Percentiles rank a stretch among this genome's conserved stretches.
These are phyloP conservation scores for Phasianus colchicus DNA, from an alignment of 2,113 vertebrate genomes.

Conservation along the genomic window DNA sequence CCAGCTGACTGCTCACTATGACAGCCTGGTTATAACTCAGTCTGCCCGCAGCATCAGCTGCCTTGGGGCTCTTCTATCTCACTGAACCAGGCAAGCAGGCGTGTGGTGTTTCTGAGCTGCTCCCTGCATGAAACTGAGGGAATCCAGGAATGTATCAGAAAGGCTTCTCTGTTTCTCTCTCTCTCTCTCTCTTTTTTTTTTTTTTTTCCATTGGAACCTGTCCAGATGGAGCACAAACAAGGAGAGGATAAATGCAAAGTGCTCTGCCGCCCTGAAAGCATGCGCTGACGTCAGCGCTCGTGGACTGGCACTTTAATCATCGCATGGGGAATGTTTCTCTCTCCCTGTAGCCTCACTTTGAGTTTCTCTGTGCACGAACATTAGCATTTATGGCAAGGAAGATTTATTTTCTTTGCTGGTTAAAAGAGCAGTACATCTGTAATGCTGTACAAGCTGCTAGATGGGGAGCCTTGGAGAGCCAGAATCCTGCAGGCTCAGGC, in stretches of 20 bases:
- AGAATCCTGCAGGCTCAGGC: not conserved
- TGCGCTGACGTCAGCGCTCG: slow-evolving; percentile 59
- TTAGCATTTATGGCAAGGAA: slow-evolving; percentile 54
- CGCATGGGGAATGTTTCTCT: slow-evolving; percentile 23
- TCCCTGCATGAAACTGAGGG: not conserved
- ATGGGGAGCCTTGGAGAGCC: not conserved
- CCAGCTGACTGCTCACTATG: slow-evolving; percentile 22
- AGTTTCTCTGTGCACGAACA: slow-evolving; percentile 26
- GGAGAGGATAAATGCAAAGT: slow-evolving; percentile 61
- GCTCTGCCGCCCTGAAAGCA: slow-evolving; percentile 52
- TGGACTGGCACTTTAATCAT: slow-evolving; percentile 61
- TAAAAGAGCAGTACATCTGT: not conserved
- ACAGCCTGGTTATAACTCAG: slow-evolving; percentile 30
- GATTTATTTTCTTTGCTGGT: slow-evolving; percentile 34
- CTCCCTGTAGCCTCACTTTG: slow-evolving; percentile 35
- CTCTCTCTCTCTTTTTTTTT: not conserved
- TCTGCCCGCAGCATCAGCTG: not conserved
- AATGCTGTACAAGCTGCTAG: not conserved
- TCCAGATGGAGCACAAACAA: slow-evolving; percentile 74
- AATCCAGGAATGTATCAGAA: slow-evolving; percentile 49
- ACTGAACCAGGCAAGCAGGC: not conserved
- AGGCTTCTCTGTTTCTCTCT: slow-evolving; percentile 3
- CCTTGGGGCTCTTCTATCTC: not conserved
- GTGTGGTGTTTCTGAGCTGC: not conserved
- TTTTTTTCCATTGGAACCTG: slow-evolving; percentile 34